Evolutionary conservation across 2,888 invertebrate genomes (phyloP).

Genomic region (Yponomeuta malinellus): DNA sequence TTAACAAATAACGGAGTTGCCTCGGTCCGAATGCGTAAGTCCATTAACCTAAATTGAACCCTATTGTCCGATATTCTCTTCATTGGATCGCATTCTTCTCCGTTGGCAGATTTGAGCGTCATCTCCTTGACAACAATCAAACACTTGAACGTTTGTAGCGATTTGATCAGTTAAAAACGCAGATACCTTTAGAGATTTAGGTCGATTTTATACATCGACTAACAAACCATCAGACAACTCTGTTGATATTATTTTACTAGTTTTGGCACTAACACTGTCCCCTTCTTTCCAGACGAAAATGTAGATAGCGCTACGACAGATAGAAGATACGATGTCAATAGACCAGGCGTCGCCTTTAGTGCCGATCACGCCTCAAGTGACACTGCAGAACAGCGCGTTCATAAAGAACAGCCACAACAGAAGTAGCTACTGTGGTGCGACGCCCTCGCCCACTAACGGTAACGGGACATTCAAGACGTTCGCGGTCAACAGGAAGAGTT

Average conservation of each 20-base stretch:
- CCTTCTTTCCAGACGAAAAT: conserved; percentile 70
- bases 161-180: neutral
- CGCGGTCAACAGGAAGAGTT: conserved; percentile 70
- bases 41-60: conserved; percentile 58
- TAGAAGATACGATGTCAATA: conserved; percentile 68
- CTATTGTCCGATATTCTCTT: conserved; percentile 42
- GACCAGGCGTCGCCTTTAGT: conserved; percentile 72
- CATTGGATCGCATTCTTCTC: conserved; percentile 35
- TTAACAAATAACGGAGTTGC: conserved; percentile 23
- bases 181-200: too few relatives aligned
- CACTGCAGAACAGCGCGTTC: conserved; percentile 64
- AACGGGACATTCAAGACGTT: conserved; percentile 70
- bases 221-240: conserved; percentile 35
- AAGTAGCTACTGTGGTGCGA: conserved; percentile 72
- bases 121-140: conserved; percentile 19
- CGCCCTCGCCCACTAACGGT: conserved; percentile 59
- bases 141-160: neutral
- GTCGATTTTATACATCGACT: too few relatives aligned
- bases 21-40: conserved; percentile 35
- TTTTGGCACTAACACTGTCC: conserved; percentile 42
- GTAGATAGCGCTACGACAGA: conserved; percentile 59
- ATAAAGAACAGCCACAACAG: conserved; percentile 73
- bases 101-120: conserved; percentile 13
- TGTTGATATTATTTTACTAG: conserved; percentile 39
- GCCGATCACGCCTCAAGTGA: conserved; percentile 70